phyloP scores from a whole-genome alignment of 2,888 invertebrate species.

The Polyploca ridens region DNA sequence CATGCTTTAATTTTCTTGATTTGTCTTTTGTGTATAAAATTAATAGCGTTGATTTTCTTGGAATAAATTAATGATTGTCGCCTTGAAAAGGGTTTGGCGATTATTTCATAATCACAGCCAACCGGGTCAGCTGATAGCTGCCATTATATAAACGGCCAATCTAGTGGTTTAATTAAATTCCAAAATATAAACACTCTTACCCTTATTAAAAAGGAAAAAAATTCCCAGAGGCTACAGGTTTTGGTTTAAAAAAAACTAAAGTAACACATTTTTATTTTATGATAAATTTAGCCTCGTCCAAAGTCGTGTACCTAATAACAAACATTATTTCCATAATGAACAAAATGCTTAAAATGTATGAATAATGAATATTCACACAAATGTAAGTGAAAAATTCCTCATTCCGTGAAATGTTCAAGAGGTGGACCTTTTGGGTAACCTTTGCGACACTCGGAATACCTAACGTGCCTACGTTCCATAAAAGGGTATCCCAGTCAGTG shows the following conservation, averaged over 20 bases:
- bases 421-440: slow-evolving; percentile 5
- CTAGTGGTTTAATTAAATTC: slow-evolving; percentile 62
- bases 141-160: slow-evolving; percentile 69
- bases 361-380: neutral
- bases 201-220: no score
- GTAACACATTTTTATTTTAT: no score
- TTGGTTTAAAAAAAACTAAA: no score
- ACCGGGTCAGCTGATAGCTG: slow-evolving; percentile 49
- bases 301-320: no score
- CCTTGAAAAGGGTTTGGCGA: slow-evolving; percentile 49
- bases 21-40: neutral
- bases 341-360: no score
- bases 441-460: slow-evolving; percentile 19
- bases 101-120: slow-evolving; percentile 53
- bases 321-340: no score
- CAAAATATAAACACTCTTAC: slow-evolving; percentile 15
- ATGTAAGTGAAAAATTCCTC: slow-evolving; percentile 10
- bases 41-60: slow-evolving; percentile 13
- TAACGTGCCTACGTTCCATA: slow-evolving; percentile 16
- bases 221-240: no score
- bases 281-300: no score
- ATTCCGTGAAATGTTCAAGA: slow-evolving; percentile 6
- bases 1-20: neutral
- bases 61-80: slow-evolving; percentile 39
- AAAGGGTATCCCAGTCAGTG: slow-evolving; percentile 21